Conservation (phyloP, 1,140 invertebrate genomes). For the Campodea augens region DNA sequence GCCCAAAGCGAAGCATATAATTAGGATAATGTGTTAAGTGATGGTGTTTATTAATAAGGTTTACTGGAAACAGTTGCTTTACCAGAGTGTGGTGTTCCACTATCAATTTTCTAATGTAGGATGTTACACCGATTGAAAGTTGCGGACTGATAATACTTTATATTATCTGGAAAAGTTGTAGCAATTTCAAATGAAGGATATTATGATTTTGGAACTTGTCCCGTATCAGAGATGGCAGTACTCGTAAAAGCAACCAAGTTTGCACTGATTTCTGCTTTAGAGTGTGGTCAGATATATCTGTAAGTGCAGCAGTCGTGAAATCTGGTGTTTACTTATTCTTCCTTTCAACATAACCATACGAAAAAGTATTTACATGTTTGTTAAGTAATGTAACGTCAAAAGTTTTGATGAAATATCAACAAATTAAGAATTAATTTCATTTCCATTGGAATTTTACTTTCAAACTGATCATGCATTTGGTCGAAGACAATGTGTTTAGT, state of each 20-base stretch:
- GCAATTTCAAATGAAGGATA: too few relatives aligned
- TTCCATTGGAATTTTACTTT: constrained; percentile 5
- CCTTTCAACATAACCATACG: constrained; percentile 5
- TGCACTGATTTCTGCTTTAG: constrained; percentile 8
- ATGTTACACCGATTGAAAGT: too few relatives aligned
- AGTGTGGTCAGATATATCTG: constrained; percentile 3
- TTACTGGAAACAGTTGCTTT: too few relatives aligned
- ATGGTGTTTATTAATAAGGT: too few relatives aligned
- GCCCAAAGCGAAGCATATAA: too few relatives aligned
- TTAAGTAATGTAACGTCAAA: constrained; percentile 5
- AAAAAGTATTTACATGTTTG: not conserved
- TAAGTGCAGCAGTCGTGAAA: not conserved
- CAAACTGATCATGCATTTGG: constrained; percentile 7
- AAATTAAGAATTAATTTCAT: not conserved
- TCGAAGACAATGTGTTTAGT: constrained; percentile 1
- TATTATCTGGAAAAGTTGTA: too few relatives aligned
- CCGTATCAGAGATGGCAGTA: constrained; percentile 4
- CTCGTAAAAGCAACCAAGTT: constrained; percentile 4
- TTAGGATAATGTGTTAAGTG: too few relatives aligned
- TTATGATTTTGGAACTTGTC: too few relatives aligned
- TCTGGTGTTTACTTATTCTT: constrained; percentile 7
- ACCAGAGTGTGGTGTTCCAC: too few relatives aligned
- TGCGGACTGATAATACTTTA: too few relatives aligned
- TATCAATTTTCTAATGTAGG: too few relatives aligned
- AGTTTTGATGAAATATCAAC: constrained; percentile 1